phyloP scores from a whole-genome alignment of 2,113 vertebrate genomes.

The Pseudolaguvia tuberculata region DNA sequence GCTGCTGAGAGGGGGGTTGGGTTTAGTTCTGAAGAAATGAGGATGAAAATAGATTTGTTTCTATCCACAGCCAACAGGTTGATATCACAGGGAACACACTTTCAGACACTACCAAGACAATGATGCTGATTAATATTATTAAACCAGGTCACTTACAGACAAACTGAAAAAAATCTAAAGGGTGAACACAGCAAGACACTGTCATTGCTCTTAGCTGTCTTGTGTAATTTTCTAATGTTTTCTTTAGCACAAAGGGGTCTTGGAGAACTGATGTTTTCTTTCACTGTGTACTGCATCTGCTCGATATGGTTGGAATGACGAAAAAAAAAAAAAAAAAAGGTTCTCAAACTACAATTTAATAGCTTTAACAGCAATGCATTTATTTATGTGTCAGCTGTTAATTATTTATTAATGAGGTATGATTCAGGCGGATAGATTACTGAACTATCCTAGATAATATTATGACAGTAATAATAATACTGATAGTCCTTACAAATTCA shows the following conservation, averaged over 20 bases:
- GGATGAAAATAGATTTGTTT: conserved; percentile 60
- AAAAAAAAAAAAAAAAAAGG: too few relatives aligned
- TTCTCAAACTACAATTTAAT: background rate
- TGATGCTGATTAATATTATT: background rate
- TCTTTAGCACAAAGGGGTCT: too few relatives aligned
- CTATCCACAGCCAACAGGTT: conserved; percentile 50
- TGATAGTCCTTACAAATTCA: background rate
- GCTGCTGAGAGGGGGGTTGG: conserved; percentile 54
- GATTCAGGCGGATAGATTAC: conserved; percentile 23
- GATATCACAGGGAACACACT: conserved; percentile 49
- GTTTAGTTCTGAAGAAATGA: conserved; percentile 53
- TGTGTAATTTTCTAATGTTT: too few relatives aligned
- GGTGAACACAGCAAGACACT: background rate
- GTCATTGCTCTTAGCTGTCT: too few relatives aligned
- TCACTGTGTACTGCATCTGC: too few relatives aligned
- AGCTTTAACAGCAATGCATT: background rate
- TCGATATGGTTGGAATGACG: too few relatives aligned
- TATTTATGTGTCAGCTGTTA: background rate
- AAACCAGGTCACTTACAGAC: background rate
- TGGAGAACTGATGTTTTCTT: too few relatives aligned
- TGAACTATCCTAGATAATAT: background rate
- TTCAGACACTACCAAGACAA: background rate
- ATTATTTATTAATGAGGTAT: conserved; percentile 2
- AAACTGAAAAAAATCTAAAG: background rate
- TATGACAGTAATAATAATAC: too few relatives aligned